Base-by-base conservation (phyloP, 2,888 invertebrate species). In the Cistogaster globosa region DNA sequence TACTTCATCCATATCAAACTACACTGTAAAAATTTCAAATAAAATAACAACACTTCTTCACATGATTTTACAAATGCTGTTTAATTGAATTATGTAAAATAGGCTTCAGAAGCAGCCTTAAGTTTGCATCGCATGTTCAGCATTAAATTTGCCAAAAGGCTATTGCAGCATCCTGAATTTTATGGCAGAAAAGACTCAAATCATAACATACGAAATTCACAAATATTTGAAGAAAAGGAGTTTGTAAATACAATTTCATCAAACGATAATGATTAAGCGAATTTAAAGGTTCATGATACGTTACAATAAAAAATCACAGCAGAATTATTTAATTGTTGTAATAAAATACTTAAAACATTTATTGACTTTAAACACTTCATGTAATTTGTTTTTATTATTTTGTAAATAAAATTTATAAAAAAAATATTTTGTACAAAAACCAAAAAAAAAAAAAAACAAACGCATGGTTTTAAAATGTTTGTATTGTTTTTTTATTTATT, bases 111-210 rank as follows among this genome's bases (percentile, higher is more conserved):
- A 92, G 94, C 95, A 92, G 94, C 94, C 90, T 93, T 95, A 91
- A 94, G 94, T 92, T 93, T 96, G 91, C 96, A 96, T 93, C 95
- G 96, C 93, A 94, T 96, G 91, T 95, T 96, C 93, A 94, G 95
- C 89, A 87, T 87, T 63, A 82, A 79, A 75, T 68, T 85, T 75
- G 84, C 84, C 62, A 74, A 86, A 68, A 42, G 72, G 0, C 22
- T 86, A 42, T 80, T 83, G 77, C 80, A 80, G 65, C 83, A 80
- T 74, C 83, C 83, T 9, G 78, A 76, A 74, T 63, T 83, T 57
- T 55, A 57, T 69, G 69, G 69, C 63, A 81, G 79, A 81, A 85
- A 82, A 82, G 85, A 85, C 75, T 82, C 82, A 38, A 85, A 85
- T 79, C 78, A 85, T 42, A 85, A 85, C 51, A 67, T 78, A 42